Conservation (phyloP, 2,113 vertebrate species). For the Gnathonemus echidnorhynchus region DNA sequence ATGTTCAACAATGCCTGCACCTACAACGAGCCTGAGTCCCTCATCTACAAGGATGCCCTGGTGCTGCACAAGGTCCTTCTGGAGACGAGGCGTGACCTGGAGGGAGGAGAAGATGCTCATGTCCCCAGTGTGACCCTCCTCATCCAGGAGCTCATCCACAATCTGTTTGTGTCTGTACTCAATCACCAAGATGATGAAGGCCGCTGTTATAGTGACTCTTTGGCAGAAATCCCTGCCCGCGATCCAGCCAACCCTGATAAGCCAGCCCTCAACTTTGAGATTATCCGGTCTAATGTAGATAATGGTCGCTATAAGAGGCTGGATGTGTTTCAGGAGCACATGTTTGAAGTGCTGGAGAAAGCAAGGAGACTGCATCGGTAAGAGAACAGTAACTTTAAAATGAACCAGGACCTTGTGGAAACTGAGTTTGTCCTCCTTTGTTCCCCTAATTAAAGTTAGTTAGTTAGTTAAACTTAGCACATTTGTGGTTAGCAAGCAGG, state of each 20-base stretch:
- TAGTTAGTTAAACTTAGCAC: no score
- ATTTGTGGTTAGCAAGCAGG: background rate
- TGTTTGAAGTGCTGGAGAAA: constrained; percentile 94
- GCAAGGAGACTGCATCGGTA: constrained; percentile 89
- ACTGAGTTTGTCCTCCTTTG: background rate
- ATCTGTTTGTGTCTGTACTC: constrained; percentile 93
- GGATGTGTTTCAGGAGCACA: constrained; percentile 95
- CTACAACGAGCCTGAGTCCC: constrained; percentile 93
- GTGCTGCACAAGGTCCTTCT: constrained; percentile 89
- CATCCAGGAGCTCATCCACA: constrained; percentile 91
- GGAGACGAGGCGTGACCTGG: constrained; percentile 83
- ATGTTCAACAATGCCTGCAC: constrained; percentile 99
- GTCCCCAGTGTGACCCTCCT: constrained; percentile 75
- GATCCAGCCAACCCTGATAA: constrained; percentile 81
- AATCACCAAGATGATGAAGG: constrained; percentile 96
- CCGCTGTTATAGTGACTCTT: constrained; percentile 92
- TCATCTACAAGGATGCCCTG: constrained; percentile 95
- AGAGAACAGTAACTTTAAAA: constrained; percentile 24
- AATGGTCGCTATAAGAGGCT: constrained; percentile 83
- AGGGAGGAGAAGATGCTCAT: constrained; percentile 81
- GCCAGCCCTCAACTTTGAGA: constrained; percentile 82
- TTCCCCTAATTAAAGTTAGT: background rate
- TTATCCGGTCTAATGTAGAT: constrained; percentile 87
- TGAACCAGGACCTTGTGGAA: background rate
- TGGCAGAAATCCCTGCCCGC: constrained; percentile 87